phyloP scores from a whole-genome alignment of 1,140 invertebrate species.

The Diorhabda carinulata region DNA sequence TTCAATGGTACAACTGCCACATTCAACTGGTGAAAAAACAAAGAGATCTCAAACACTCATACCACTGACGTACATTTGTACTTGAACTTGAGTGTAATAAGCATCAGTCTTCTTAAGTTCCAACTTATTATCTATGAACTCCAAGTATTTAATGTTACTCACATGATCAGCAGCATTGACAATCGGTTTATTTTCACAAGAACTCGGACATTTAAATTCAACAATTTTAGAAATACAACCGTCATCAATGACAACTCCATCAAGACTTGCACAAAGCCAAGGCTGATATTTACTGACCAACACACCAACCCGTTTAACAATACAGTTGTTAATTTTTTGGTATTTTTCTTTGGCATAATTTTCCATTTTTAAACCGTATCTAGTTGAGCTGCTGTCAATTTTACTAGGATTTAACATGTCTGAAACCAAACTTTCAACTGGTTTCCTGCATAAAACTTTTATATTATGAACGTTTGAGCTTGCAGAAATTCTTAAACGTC shows the following conservation, averaged over 20 bases:
- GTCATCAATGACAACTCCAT: slow-evolving; percentile 34
- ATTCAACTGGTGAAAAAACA: slow-evolving; percentile 30
- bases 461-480: background rate
- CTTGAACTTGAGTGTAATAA: slow-evolving; percentile 37
- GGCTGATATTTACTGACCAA: slow-evolving; percentile 30
- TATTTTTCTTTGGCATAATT: background rate
- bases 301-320: slow-evolving; percentile 30
- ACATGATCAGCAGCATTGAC: slow-evolving; percentile 25
- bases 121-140: slow-evolving; percentile 23
- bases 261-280: slow-evolving; percentile 35
- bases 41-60: slow-evolving; percentile 35
- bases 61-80: slow-evolving; percentile 39
- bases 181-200: slow-evolving; percentile 31
- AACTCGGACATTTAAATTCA: slow-evolving; percentile 39
- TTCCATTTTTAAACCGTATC: background rate
- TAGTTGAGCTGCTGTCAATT: background rate
- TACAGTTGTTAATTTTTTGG: background rate
- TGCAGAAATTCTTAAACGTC: background rate
- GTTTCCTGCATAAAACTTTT: background rate
- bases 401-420: background rate
- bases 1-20: slow-evolving; percentile 24
- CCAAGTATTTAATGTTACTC: slow-evolving; percentile 34
- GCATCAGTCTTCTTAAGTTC: slow-evolving; percentile 27
- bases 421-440: background rate
- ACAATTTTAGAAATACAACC: slow-evolving; percentile 26